Percentiles rank a stretch among this genome's conserved stretches.
Conservation (phyloP, 2,113 vertebrate species). For the Poeciliopsis turrubarensis region DNA sequence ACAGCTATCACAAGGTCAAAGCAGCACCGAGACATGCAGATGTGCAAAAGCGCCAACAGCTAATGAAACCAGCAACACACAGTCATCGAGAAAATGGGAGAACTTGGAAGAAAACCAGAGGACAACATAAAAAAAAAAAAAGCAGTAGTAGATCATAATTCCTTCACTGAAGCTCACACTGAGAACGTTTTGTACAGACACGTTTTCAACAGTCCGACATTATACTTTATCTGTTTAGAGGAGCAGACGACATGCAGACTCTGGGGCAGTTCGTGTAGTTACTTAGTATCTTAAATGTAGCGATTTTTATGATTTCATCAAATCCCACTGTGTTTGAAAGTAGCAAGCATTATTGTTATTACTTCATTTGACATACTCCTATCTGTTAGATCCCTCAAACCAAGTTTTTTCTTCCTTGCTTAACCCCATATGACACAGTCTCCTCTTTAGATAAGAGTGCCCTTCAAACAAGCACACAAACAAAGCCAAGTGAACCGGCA, state of each 20-base stretch:
- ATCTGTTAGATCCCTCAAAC: neutral
- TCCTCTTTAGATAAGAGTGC: slow-evolving; percentile 28
- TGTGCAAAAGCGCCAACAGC: slow-evolving; percentile 41
- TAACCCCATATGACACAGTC: slow-evolving; percentile 24
- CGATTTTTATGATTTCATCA: neutral
- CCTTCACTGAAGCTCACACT: neutral
- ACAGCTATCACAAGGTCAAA: slow-evolving; percentile 7
- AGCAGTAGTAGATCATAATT: slow-evolving; percentile 13
- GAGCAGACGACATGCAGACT: neutral
- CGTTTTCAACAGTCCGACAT: neutral
- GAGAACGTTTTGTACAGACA: neutral
- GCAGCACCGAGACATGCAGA: slow-evolving; percentile 22
- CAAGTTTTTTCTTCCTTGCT: slow-evolving; percentile 3
- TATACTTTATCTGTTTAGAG: neutral
- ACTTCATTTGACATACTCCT: neutral
- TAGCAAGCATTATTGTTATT: neutral
- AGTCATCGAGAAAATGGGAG: slow-evolving; percentile 4
- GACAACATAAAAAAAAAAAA: slow-evolving; percentile 3
- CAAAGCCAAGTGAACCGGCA: slow-evolving; percentile 37
- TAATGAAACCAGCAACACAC: slow-evolving; percentile 17
- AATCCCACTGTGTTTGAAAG: neutral
- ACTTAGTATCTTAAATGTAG: neutral
- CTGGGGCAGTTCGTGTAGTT: neutral
- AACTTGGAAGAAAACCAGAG: slow-evolving; percentile 9
- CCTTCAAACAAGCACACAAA: slow-evolving; percentile 42